Base-by-base conservation (phyloP, 2,797 vertebrate genomes). In the Cyprinodon diabolis region DNA sequence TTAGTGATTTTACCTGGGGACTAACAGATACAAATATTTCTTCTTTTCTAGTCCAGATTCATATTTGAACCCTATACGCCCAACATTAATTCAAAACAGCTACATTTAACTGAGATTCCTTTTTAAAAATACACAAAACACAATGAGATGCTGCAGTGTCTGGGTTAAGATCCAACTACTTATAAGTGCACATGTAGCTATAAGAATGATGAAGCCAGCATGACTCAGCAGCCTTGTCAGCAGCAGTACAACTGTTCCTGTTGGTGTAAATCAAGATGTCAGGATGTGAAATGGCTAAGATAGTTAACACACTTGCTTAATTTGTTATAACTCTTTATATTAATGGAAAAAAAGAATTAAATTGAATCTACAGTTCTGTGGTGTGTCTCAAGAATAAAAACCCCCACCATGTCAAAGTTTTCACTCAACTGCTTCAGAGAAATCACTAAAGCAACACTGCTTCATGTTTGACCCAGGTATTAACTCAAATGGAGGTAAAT, bases 141-240 rank as follows among this genome's bases (percentile, higher is more conserved):
- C 19, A 2, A 17, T 7, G 40, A 71, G 76, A 71, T 23, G 56
- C 47, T 74, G 66, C 23, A 12, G 30, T 69, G 25, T 67, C 52
- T 52, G 4, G 49, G 49, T 14, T 43, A 65, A 75, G 55, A 60
- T 68, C 23, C 60, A 55, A 40, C 51, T 60, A 70, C 47, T 81
- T 75, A 13, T 49, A 78, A 88, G 68, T 71, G 83, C 84, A 74
- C 67, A 77, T 63, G 68, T 74, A 86, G 81, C 77, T 71, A 70
- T 85, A 76, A 77, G 60, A 81, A 74, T 67, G 82, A 74, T 83
- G 81, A 72, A 70, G 76, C 69, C 84, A 66, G 62, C 67, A 48
- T 12, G 10, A 76, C 76, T 90, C 85, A 91, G 84, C 84, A 85
- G 60, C 30, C 57, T 65, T 76, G 67, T 84, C 56, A 82, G 71